Percentiles rank a stretch among this genome's conserved stretches.
Conservation (phyloP, 2,113 vertebrate species). For the Pleuronectes platessa region DNA sequence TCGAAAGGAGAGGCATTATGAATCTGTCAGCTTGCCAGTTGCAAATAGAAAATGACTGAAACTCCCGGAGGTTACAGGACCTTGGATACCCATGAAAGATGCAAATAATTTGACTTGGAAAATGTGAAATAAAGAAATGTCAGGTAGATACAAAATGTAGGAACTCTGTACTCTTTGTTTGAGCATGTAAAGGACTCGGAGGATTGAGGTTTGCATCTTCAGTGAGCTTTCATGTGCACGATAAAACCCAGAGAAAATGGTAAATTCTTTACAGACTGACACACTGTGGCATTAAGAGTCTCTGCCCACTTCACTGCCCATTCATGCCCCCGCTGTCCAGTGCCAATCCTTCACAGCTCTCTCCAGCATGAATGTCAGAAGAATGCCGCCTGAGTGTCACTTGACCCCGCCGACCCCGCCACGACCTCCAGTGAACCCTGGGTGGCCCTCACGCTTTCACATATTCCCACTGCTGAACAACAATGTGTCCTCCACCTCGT, state of each 20-base stretch:
- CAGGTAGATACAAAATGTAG: background rate
- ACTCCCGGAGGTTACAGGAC: constrained; percentile 59
- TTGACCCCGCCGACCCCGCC: constrained; percentile 76
- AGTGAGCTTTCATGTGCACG: constrained; percentile 5
- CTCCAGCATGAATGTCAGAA: constrained; percentile 57
- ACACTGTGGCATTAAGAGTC: constrained; percentile 29
- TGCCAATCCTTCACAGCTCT: constrained; percentile 56
- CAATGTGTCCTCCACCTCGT: constrained; percentile 52
- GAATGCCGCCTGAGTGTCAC: constrained; percentile 78
- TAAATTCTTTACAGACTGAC: constrained; percentile 7
- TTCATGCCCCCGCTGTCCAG: constrained; percentile 35
- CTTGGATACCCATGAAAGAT: constrained; percentile 63
- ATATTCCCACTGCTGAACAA: constrained; percentile 64
- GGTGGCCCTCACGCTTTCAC: constrained; percentile 62
- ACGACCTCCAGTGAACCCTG: constrained; percentile 70
- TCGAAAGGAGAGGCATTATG: constrained; percentile 61
- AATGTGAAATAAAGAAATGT: constrained; percentile 2
- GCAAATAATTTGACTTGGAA: constrained; percentile 57
- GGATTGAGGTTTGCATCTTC: background rate
- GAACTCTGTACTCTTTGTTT: constrained; percentile 3
- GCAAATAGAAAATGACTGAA: constrained; percentile 67
- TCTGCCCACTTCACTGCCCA: constrained; percentile 45
- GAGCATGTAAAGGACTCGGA: background rate
- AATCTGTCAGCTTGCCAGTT: constrained; percentile 69
- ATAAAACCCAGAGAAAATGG: background rate